phyloP scores from a whole-genome alignment of 2,797 vertebrate species.

The Mus minutoides region DNA sequence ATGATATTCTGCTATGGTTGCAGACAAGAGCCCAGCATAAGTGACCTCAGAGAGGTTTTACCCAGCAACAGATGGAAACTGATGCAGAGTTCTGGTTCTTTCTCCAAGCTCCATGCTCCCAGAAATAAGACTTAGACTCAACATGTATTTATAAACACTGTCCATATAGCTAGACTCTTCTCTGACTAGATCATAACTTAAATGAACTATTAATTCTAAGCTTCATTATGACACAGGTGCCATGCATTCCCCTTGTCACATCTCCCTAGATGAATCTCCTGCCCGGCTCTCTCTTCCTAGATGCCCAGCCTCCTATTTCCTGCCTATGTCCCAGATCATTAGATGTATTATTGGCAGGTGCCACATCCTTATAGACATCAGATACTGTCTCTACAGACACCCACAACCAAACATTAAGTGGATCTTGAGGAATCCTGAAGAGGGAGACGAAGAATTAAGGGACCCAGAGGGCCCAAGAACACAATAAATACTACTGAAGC shows the following conservation, averaged over 20 bases:
- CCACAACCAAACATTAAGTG: neutral
- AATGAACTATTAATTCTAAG: neutral
- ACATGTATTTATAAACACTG: neutral
- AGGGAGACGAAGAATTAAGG: neutral
- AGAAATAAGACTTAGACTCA: neutral
- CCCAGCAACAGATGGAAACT: neutral
- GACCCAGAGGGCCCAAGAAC: neutral
- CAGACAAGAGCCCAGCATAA: neutral
- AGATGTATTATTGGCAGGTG: neutral
- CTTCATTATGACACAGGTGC: neutral
- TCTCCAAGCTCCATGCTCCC: neutral
- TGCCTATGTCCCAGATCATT: neutral
- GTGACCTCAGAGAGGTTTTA: neutral
- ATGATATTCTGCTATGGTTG: neutral
- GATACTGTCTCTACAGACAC: neutral
- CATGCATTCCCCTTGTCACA: neutral
- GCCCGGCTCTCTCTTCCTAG: neutral
- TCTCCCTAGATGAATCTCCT: neutral
- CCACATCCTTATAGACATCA: neutral
- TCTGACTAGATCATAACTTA: neutral
- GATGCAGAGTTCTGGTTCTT: neutral
- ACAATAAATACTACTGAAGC: neutral
- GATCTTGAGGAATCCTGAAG: neutral
- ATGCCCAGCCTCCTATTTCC: neutral
- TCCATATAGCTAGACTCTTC: neutral